Evolutionary conservation across 2,113 vertebrate genomes (phyloP).

Genomic region (Marcusenius ussheri): DNA sequence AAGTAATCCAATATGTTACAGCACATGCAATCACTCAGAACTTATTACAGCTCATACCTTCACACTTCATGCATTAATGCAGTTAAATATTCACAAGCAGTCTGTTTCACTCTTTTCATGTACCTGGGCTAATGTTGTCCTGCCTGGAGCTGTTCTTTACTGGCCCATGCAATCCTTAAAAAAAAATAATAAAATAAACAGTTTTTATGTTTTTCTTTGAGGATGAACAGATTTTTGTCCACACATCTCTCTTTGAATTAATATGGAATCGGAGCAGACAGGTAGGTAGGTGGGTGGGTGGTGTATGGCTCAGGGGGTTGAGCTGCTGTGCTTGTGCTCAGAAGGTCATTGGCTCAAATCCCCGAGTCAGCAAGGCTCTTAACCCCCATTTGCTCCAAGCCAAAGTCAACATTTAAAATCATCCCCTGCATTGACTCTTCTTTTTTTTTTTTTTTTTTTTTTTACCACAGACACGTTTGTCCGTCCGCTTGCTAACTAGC

Average conservation of each 20-base stretch:
- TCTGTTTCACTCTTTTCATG: background rate
- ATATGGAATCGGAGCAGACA: background rate
- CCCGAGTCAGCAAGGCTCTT: background rate
- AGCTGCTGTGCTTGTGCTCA: background rate
- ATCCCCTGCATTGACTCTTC: background rate
- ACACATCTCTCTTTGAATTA: background rate
- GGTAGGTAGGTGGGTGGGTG: background rate
- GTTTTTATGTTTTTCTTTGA: background rate
- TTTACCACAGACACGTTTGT: background rate
- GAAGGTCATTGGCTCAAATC: background rate
- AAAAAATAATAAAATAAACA: background rate
- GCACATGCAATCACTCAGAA: background rate
- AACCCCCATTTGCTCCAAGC: background rate
- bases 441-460: background rate
- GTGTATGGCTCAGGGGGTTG: background rate
- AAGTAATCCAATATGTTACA: background rate
- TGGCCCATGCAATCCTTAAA: background rate
- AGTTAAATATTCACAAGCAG: background rate
- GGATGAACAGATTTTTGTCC: background rate
- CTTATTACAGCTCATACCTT: background rate
- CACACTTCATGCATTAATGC: background rate
- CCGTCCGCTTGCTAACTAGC: rapidly evolving
- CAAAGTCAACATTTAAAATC: background rate
- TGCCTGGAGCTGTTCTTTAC: background rate
- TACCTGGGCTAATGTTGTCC: background rate